Conservation (phyloP, 2,888 invertebrate species). For the Pristionchus mayeri region DNA sequence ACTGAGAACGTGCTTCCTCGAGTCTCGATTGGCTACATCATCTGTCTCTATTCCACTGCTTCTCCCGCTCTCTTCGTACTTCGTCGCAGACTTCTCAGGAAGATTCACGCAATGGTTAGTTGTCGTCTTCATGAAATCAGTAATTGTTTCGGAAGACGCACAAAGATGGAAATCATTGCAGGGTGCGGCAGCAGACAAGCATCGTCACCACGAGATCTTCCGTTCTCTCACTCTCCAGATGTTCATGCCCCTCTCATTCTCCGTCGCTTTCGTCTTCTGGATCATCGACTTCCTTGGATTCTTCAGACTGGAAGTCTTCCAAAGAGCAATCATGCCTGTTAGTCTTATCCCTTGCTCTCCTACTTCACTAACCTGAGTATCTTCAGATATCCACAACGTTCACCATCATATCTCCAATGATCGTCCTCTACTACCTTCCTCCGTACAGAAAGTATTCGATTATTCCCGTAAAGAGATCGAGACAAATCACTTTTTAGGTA, state of each 20-base stretch:
- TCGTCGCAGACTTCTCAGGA: background rate
- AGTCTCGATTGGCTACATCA: background rate
- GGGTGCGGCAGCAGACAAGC: background rate
- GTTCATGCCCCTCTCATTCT: background rate
- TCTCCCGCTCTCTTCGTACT: background rate
- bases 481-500: background rate
- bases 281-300: background rate
- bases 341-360: background rate
- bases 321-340: background rate
- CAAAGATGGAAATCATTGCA: background rate
- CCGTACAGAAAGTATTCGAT: background rate
- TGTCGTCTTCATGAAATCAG: background rate
- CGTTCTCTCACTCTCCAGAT: slow-evolving; percentile 14
- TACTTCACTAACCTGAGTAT: no score
- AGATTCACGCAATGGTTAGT: background rate
- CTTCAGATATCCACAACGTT: background rate
- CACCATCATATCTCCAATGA: background rate
- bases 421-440: background rate
- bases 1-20: background rate
- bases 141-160: background rate
- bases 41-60: background rate
- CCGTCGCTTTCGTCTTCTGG: background rate
- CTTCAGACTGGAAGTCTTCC: background rate
- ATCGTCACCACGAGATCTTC: background rate
- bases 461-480: background rate